phyloP scores from a whole-genome alignment of 2,113 vertebrate species.

The Phyllopteryx taeniolatus region DNA sequence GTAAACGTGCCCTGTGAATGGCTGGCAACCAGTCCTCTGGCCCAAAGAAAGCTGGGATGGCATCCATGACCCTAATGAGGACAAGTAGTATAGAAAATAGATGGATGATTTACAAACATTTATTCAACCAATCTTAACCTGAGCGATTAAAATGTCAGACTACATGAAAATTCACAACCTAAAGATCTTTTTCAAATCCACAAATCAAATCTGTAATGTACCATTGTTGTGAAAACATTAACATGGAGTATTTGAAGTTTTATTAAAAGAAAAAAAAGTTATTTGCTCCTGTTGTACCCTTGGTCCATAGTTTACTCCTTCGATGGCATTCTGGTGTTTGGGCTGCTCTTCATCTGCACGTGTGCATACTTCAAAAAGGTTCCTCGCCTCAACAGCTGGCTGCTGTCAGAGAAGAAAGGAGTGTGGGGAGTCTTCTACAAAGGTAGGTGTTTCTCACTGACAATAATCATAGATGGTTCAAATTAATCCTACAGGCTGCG shows the following conservation, averaged over 20 bases:
- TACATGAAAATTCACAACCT: not conserved
- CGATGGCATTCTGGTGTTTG: conserved; percentile 91
- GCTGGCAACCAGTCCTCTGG: too few species aligned
- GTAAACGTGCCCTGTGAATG: too few species aligned
- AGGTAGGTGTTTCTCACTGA: conserved; percentile 69
- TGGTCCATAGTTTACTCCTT: conserved; percentile 80
- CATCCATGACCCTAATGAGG: too few species aligned
- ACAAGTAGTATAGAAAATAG: too few species aligned
- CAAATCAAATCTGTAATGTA: not conserved
- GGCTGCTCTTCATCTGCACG: conserved; percentile 90
- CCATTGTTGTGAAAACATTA: not conserved
- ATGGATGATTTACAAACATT: too few species aligned
- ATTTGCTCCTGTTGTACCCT: not conserved
- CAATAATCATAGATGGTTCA: not conserved
- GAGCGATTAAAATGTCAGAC: too few species aligned
- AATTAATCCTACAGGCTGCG: not conserved
- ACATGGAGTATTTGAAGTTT: not conserved
- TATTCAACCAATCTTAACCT: too few species aligned
- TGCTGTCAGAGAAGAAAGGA: conserved; percentile 90
- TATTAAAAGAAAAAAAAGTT: not conserved
- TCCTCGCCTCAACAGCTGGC: conserved; percentile 88
- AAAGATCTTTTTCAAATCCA: too few species aligned
- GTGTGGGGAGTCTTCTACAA: conserved; percentile 96
- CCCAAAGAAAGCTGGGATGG: too few species aligned
- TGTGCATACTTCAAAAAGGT: conserved; percentile 97